These are phyloP conservation scores for Troides oblongomaculatus DNA, from an alignment of 2,888 invertebrate genomes.

Conservation along the genomic window DNA sequence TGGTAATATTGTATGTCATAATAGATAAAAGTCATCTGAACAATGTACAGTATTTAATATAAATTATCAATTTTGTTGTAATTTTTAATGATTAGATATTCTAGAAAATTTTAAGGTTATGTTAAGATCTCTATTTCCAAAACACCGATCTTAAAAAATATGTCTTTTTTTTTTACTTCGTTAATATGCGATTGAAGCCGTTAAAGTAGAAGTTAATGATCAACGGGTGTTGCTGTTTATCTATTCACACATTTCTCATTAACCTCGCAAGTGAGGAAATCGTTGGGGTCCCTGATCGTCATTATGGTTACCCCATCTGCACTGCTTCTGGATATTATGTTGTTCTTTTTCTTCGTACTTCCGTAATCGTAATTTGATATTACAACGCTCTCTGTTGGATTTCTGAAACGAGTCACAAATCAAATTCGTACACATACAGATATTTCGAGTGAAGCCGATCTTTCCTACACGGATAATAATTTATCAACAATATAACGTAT, in stretches of 20 bases:
- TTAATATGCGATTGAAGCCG: background rate
- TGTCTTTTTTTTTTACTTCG: slow-evolving; percentile 8
- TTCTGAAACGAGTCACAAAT: slow-evolving; percentile 55
- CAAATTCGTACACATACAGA: slow-evolving; percentile 42
- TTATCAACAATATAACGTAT: too few relatives aligned
- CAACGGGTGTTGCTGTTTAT: slow-evolving; percentile 45
- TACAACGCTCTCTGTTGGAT: slow-evolving; percentile 74
- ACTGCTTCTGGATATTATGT: slow-evolving; percentile 63
- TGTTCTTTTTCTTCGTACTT: slow-evolving; percentile 72
- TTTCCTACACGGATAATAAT: too few relatives aligned
- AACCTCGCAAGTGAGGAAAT: slow-evolving; percentile 56
- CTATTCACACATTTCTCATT: slow-evolving; percentile 63
- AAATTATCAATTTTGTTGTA: too few relatives aligned
- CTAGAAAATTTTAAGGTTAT: too few relatives aligned
- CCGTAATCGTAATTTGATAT: slow-evolving; percentile 76
- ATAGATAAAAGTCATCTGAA: too few relatives aligned
- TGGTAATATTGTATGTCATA: too few relatives aligned
- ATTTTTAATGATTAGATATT: too few relatives aligned
- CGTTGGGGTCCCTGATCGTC: slow-evolving; percentile 62
- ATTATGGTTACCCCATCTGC: slow-evolving; percentile 70
- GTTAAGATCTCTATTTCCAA: too few relatives aligned
- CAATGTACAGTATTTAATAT: too few relatives aligned
- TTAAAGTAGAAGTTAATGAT: background rate
- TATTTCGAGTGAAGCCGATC: too few relatives aligned
- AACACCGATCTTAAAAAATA: background rate